Base-by-base conservation (phyloP, 2,888 invertebrate species). In the Linnaemya vulpina region DNA sequence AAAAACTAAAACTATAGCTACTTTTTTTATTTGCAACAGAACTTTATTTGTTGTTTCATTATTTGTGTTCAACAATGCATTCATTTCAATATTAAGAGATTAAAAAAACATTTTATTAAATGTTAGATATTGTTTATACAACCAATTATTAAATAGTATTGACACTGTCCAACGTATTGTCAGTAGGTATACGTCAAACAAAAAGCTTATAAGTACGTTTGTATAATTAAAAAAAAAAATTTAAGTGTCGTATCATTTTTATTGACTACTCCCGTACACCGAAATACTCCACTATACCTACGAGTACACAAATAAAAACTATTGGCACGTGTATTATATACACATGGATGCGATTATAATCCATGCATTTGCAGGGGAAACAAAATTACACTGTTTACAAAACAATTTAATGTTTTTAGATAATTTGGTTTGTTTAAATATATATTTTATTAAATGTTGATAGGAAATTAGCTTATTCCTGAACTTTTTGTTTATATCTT, bases 311-410 rank as follows among this genome's bases (percentile, higher is more conserved):
- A 38, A 70, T 46, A 38, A 51, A 68, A 51, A 35, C 13, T 40
- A 17, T 71, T 25, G 70, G 43, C 70, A 58, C 55, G 58, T 71
- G 70, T 58, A 43, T 40, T 17, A 17, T 17, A n/a, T 17, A 17
- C 43, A 71, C 17, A 46, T 13, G 20, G 3, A 13, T 35, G 71
- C 30, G 46, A 60, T 73, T 58, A 73, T n/a, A 49, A 5, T 35
- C 43, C 46, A 43, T 43, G 43, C 5, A 46, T 2, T 46, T 46
- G 46, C 46, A 46, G 46, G 43, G 15, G 15, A 46, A 38, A 30
- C n/a, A 20, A n/a, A 30, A 46, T 65, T 67, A 5, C 15, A 38
- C 13, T 15, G 53, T 70, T 40, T 53, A 22, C 8, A 22, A 15
- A 17, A 53, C 51, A 49, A 38, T 51, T 9, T 13, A 40, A 15